Base-by-base conservation (phyloP, 2,888 invertebrate species). In the Synanthedon andrenaeformis region DNA sequence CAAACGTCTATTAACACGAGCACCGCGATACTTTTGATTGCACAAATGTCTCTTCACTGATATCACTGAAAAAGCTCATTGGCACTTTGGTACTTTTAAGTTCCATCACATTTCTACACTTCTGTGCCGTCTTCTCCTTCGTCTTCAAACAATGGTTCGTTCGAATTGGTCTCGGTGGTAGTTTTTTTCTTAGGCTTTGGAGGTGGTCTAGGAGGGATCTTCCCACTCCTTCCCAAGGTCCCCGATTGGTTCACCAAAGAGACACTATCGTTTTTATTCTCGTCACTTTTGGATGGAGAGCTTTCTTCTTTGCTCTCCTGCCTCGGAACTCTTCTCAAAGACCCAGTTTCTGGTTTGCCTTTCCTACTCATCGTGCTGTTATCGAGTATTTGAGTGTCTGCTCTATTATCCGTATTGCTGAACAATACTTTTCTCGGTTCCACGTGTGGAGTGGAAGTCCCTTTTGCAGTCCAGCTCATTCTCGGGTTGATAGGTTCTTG, bases 41-140 rank as follows among this genome's bases (percentile, higher is more conserved):
- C 67, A 67, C 63, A 61, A 61, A 57, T 58, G 49, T 55, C 55
- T 61, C 59, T 64, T 67, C 69, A 69, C 69, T 72, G 70, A 68
- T 67, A 70, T 72, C 69, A 71, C 64, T 64, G 4, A 77, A 35
- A 73, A 79, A 79, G 80, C 79, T 82, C 80, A 75, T 85, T 85
- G 86, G 84, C 85, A 85, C 83, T 82, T 81, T 76, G 77, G 74
- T 74, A 63, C 65, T 64, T 28, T 23, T 51, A 12, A 68, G 45
- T 45, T 45, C 14, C 45, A 14, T 45, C 45, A 45, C 69, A 72
- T 66, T 65, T 84, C 89, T 92, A 94, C 89, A 95, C 95, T 89
- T 95, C 95, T 65, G 95, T 95, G 61, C 95, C 95, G 64, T 95
- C 95, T 72, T 95, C 95, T 35, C 94, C 94, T 80, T 95, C 95